These are phyloP conservation scores for Globodera ellingtonae DNA, from an alignment of 1,140 invertebrate species.

Conservation along the genomic window DNA sequence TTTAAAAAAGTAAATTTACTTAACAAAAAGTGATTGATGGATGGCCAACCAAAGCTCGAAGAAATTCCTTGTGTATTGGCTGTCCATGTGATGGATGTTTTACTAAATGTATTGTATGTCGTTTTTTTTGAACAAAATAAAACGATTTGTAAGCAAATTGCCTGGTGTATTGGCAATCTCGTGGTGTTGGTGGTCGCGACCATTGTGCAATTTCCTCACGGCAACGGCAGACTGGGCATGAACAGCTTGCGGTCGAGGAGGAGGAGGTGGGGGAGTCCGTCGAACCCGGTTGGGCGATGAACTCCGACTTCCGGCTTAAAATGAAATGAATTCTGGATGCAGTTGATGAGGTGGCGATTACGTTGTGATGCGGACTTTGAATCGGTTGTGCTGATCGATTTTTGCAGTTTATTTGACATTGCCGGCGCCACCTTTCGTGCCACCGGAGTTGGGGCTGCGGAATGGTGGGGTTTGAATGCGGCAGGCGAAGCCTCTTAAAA, in stretches of 20 bases:
- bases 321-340: neutral
- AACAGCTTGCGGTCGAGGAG: neutral
- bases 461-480: neutral
- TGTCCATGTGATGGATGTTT: conserved; percentile 1
- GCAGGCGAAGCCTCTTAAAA: neutral
- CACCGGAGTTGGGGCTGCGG: conserved; percentile 10
- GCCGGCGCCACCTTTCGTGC: conserved; percentile 65
- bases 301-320: conserved; percentile 44
- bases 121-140: no score
- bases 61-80: conserved; percentile 20
- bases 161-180: neutral
- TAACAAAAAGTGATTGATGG: conserved; percentile 6
- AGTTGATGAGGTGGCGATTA: conserved; percentile 7
- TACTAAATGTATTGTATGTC: neutral
- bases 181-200: neutral
- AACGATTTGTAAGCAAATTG: neutral
- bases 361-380: conserved; percentile 44
- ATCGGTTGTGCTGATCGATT: conserved; percentile 27
- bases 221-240: neutral
- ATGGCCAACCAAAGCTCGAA: conserved; percentile 28
- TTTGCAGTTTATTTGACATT: conserved; percentile 22
- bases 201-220: neutral
- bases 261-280: conserved; percentile 42
- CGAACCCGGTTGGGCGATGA: conserved; percentile 42
- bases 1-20: conserved; percentile 11